phyloP scores from a whole-genome alignment of 35 echinoderm and acorn worm genomes.

The Nesometra sesokonis region DNA sequence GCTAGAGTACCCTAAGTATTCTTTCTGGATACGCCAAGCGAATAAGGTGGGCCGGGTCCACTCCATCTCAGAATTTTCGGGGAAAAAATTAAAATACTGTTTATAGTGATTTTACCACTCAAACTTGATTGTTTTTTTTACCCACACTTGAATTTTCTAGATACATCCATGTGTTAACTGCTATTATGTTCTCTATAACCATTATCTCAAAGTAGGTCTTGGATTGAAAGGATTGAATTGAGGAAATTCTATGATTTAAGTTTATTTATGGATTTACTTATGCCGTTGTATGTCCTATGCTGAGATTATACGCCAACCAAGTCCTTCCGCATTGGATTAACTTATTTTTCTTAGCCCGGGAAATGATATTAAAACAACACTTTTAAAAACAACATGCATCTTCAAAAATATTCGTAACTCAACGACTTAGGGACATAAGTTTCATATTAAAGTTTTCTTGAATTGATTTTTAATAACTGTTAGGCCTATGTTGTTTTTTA shows the following conservation, averaged over 20 bases:
- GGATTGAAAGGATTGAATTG: background rate
- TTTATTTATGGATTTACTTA: background rate
- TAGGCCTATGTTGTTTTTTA: too few species aligned
- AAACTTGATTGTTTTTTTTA: too few species aligned
- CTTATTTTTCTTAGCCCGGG: background rate
- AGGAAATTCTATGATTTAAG: background rate
- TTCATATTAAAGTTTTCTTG: background rate
- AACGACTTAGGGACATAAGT: background rate
- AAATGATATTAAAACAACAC: background rate
- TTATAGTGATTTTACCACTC: too few species aligned
- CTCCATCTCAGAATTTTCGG: too few species aligned
- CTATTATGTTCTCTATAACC: too few species aligned
- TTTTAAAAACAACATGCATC: background rate
- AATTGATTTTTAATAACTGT: background rate
- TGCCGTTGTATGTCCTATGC: background rate
- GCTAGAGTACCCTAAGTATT: too few species aligned
- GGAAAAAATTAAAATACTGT: too few species aligned
- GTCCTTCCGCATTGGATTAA: background rate
- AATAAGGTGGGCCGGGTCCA: too few species aligned
- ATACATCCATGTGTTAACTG: too few species aligned
- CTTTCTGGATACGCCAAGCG: too few species aligned
- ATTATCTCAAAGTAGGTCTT: too few species aligned
- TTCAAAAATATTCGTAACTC: background rate
- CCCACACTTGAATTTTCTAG: too few species aligned
- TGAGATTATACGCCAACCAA: background rate